Evolutionary conservation across 2,888 invertebrate species (phyloP).

Genomic region (Isotomurus palustris): DNA sequence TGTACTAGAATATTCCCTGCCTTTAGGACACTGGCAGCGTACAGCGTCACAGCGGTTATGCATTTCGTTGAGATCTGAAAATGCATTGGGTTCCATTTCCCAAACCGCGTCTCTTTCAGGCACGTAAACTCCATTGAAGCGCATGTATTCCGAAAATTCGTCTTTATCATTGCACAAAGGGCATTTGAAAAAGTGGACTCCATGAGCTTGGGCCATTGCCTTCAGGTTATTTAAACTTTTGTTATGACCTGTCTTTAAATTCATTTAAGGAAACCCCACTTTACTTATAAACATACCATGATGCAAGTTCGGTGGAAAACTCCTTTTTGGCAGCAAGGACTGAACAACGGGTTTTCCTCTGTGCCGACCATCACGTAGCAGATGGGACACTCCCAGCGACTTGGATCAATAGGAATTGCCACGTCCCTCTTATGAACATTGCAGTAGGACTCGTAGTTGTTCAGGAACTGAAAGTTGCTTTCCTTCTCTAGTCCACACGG

Average conservation of each 20-base stretch:
- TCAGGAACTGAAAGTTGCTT: conserved; percentile 62
- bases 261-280: too few species aligned
- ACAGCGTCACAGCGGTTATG: conserved; percentile 59
- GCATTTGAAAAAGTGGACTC: conserved; percentile 73
- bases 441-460: conserved; percentile 63
- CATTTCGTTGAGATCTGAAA: conserved; percentile 63
- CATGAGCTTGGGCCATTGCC: conserved; percentile 68
- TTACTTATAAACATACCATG: conserved; percentile 54
- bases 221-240: too few species aligned
- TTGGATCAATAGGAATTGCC: conserved; percentile 50
- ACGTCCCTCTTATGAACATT: conserved; percentile 58
- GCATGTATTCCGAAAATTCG: conserved; percentile 60
- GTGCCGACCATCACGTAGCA: conserved; percentile 61
- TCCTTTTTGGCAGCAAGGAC: conserved; percentile 71
- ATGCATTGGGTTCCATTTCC: conserved; percentile 74
- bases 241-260: too few species aligned
- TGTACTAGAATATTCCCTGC: conserved; percentile 53
- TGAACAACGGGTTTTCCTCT: conserved; percentile 57
- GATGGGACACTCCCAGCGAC: conserved; percentile 59
- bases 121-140: conserved; percentile 67
- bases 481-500: conserved; percentile 65
- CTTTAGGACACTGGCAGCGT: conserved; percentile 59
- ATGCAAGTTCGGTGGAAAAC: conserved; percentile 73
- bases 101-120: conserved; percentile 78
- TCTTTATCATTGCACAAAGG: conserved; percentile 72